Evolutionary conservation across 2,113 vertebrate genomes (phyloP).

Genomic region (Lepus timidus): DNA sequence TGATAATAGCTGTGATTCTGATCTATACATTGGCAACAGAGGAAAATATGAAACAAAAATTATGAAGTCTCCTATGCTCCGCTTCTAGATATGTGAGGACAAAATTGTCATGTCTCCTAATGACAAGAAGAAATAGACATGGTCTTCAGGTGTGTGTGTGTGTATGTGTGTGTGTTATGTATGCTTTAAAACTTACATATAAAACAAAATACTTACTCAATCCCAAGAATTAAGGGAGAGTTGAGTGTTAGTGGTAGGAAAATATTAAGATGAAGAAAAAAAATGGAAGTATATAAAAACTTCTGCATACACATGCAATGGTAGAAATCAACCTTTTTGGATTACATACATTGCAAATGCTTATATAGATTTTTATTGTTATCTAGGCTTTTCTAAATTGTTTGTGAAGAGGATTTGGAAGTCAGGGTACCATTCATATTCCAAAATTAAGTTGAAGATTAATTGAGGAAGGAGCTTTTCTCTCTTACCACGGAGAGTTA

Average conservation of each 20-base stretch:
- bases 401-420: not conserved
- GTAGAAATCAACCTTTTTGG: not conserved
- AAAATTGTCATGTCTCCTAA: not conserved
- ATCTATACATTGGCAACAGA: not conserved
- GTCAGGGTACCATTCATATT: not conserved
- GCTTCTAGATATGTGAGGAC: not conserved
- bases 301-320: not conserved
- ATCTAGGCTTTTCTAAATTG: not conserved
- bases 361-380: not conserved
- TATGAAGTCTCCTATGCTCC: not conserved
- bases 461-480: not conserved
- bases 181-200: not conserved
- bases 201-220: conserved; percentile 1
- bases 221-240: conserved; percentile 41
- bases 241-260: not conserved
- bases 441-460: not conserved
- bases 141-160: not conserved
- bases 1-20: not conserved
- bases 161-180: not conserved
- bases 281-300: not conserved
- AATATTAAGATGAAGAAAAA: not conserved
- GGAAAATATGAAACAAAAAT: not conserved
- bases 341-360: not conserved
- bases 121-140: not conserved
- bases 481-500: not conserved